Evolutionary conservation across 2,888 invertebrate species (phyloP).

Genomic region (Agrenia bidenticulata): DNA sequence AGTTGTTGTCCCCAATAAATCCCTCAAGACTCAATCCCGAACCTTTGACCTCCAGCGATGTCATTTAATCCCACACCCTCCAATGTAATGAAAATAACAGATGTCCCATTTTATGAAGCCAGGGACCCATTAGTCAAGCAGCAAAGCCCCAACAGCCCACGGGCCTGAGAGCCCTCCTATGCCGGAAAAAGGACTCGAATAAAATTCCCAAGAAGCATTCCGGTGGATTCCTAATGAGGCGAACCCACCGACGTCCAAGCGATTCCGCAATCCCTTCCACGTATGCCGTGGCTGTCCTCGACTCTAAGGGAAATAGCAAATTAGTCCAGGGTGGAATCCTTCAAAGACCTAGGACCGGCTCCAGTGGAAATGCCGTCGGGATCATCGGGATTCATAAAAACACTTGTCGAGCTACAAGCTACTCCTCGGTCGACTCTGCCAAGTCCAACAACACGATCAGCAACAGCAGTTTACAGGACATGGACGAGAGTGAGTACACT

Average conservation of each 20-base stretch:
- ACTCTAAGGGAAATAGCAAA: constrained; percentile 36
- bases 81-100: neutral
- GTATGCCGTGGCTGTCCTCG: constrained; percentile 36
- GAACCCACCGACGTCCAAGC: constrained; percentile 30
- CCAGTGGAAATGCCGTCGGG: constrained; percentile 25
- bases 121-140: constrained; percentile 39
- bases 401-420: constrained; percentile 35
- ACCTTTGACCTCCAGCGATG: too few species aligned
- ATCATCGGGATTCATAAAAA: constrained; percentile 29
- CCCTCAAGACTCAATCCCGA: too few species aligned
- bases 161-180: constrained; percentile 40
- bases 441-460: constrained; percentile 60
- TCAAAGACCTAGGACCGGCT: constrained; percentile 29
- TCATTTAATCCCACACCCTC: too few species aligned
- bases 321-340: constrained; percentile 17
- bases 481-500: constrained; percentile 68
- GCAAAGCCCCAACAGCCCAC: constrained; percentile 13
- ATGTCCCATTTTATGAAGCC: constrained; percentile 34
- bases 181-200: constrained; percentile 12
- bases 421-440: constrained; percentile 38
- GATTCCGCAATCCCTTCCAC: constrained; percentile 31
- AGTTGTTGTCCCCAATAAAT: too few species aligned
- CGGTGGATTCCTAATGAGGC: neutral
- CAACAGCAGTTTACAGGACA: constrained; percentile 73
- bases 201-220: neutral